These are phyloP conservation scores for Actinemys pallida DNA, from an alignment of 2,113 vertebrate genomes.

Conservation along the genomic window DNA sequence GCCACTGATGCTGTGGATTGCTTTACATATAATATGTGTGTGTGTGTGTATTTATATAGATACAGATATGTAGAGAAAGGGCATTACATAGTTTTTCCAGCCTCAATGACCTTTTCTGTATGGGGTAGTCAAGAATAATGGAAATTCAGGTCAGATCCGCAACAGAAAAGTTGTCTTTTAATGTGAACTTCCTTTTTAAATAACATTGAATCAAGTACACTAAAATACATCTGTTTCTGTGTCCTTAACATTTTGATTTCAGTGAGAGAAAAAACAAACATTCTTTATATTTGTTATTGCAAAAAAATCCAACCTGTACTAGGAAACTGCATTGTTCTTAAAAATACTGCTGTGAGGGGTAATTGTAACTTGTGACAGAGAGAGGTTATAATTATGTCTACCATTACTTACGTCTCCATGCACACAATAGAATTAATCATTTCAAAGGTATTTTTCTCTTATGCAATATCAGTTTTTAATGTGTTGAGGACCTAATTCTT, in stretches of 20 bases:
- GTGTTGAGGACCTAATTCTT: conserved; percentile 59
- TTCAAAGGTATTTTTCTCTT: conserved; percentile 56
- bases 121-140: not conserved
- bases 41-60: not conserved
- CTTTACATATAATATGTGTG: not conserved
- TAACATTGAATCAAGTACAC: conserved; percentile 7
- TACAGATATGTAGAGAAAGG: not conserved
- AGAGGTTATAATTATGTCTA: conserved; percentile 68
- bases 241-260: conserved; percentile 39
- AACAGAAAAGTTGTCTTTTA: conserved; percentile 37
- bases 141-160: conserved; percentile 7
- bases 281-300: conserved; percentile 29
- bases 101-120: not conserved
- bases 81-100: not conserved
- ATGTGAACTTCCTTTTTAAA: not conserved
- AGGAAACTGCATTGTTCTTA: conserved; percentile 25
- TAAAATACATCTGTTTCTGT: conserved; percentile 47
- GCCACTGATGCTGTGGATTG: not conserved
- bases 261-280: conserved; percentile 16
- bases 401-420: conserved; percentile 44
- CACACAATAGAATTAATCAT: conserved; percentile 53
- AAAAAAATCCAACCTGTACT: not conserved
- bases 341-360: conserved; percentile 25
- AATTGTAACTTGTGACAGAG: conserved; percentile 67
- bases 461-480: conserved; percentile 56